Evolutionary conservation across 1,140 invertebrate genomes (phyloP).

Genomic region (Lethocerus indicus): DNA sequence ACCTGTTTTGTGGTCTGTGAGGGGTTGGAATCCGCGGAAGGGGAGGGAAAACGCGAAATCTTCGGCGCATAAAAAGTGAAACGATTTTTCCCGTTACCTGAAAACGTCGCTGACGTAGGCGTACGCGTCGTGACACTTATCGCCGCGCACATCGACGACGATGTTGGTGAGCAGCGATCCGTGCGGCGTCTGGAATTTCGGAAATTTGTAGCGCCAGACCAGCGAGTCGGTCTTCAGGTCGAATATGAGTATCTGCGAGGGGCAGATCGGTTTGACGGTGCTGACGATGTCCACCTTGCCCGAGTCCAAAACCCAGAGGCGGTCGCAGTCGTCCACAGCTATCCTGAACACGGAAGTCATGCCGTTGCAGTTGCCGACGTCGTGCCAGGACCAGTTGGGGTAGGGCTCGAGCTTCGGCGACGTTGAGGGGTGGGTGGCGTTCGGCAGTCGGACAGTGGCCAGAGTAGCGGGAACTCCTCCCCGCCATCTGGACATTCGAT

Average conservation of each 20-base stretch:
- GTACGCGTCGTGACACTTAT: conserved; percentile 43
- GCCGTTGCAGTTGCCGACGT: conserved; percentile 35
- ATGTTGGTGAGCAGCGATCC: conserved; percentile 60
- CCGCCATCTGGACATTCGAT: too few species aligned
- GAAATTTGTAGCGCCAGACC: conserved; percentile 40
- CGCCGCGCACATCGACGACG: conserved; percentile 40
- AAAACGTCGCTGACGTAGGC: conserved; percentile 59
- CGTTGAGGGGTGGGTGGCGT: not conserved
- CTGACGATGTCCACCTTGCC: conserved; percentile 50
- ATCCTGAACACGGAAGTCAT: conserved; percentile 63
- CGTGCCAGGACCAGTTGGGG: conserved; percentile 54
- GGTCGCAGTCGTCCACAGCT: conserved; percentile 44
- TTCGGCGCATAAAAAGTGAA: too few species aligned
- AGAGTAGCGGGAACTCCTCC: conserved; percentile 53
- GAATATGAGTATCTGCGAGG: conserved; percentile 54
- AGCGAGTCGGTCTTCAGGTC: conserved; percentile 44
- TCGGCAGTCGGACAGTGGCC: conserved; percentile 21
- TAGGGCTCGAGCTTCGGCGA: conserved; percentile 50
- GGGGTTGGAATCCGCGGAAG: too few species aligned
- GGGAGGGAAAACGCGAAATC: too few species aligned
- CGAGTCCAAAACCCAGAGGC: conserved; percentile 58
- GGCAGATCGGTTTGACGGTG: conserved; percentile 48
- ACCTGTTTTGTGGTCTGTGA: too few species aligned
- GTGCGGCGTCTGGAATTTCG: conserved; percentile 31
- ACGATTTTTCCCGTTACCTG: too few species aligned